Base-by-base conservation (phyloP, 1,140 invertebrate species). In the Metopolophium dirhodum region DNA sequence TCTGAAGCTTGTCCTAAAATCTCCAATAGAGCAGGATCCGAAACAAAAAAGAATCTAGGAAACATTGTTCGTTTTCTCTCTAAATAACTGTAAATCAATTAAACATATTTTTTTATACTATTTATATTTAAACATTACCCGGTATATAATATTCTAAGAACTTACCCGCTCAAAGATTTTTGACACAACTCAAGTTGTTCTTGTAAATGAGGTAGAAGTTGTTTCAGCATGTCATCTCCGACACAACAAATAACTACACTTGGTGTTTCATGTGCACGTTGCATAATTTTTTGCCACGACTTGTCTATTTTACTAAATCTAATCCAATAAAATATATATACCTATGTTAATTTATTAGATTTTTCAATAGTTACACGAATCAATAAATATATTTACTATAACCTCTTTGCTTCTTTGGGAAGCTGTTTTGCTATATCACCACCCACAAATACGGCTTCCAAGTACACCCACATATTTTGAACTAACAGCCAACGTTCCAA, bases 201-300 rank as follows among this genome's bases (percentile, higher is more conserved):
- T 95, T 99, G 98, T n/a, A 99, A 95, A 96, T 99, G 98, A 18
- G 99, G 98, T 22, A 99, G 95, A 18, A 99, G 96, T 95, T 99
- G 98, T 94, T 98, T 98, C 1, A 99, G 95, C 68, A 98, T 96
- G 95, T 99, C 99, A 94, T 99, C 99, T 20, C 98, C 98, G 9
- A 99, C 98, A 95, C 99, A 99, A 95, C 99, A 99, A 37, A 98
- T 97, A 4, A 99, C 98, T 6, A 99, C 98, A 51, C 98, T 98
- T 0, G 98, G 98, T 1, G 98, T 99, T 95, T 99, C 99, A 94
- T 99, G 98, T 0, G 98, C 98, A 87, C 98, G 95, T 94, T 98
- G 98, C 98, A 99, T 99, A 49, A 99, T 99, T 95, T 99, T 99
- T 95, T 99, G 98, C 99, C 99, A 99, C 6, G 98, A 99, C 95